Base-by-base conservation (phyloP, 2,797 vertebrate species). In the Sebastes diaconus region DNA sequence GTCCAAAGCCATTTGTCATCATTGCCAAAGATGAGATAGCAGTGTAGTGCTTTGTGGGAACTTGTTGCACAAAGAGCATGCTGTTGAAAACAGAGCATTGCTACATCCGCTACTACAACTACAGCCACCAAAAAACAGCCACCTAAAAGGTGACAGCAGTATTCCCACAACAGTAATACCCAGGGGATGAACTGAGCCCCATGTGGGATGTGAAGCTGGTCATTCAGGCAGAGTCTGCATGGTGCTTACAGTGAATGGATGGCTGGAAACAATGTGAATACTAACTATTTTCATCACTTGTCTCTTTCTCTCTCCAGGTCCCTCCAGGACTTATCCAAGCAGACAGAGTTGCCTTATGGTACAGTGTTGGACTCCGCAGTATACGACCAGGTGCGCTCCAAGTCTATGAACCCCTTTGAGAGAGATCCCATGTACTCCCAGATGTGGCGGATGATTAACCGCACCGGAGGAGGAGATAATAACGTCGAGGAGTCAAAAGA, bases 381-480 rank as follows among this genome's bases (percentile, higher is more conserved):
- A 7, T 99, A 99, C 10, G 98, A 99, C 81, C 98, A 99, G 18
- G 97, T 99, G 36, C 97, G 98, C 73, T 96, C 96, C 92, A 99
- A 99, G 89, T 96, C 97, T 6, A 96, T 99, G 97, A 99, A 99
- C 88, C 99, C 99, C 77, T 99, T 99, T 6, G 98, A 99, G 94
- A 97, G 98, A 87, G 98, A 99, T 92, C 97, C 97, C 87, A 99
- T 99, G 97, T 99, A 99, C 89, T 96, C 98, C 58, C 98, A 99
- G 91, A 98, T 99, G 97, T 99, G 99, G 99, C 91, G 97, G 58
- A 99, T 99, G 98, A 99, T 99, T 83, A 99, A 97, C 92, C 95
- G 97, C 75, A 99, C 97, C 25, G 98, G 98, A 2, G 97, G 97
- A 66, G 96, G 96, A 0, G 97, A 99, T 74, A 99, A 98, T 95